phyloP scores from a whole-genome alignment of 2,888 invertebrate species.

The Lasioglossum oenotherae region DNA sequence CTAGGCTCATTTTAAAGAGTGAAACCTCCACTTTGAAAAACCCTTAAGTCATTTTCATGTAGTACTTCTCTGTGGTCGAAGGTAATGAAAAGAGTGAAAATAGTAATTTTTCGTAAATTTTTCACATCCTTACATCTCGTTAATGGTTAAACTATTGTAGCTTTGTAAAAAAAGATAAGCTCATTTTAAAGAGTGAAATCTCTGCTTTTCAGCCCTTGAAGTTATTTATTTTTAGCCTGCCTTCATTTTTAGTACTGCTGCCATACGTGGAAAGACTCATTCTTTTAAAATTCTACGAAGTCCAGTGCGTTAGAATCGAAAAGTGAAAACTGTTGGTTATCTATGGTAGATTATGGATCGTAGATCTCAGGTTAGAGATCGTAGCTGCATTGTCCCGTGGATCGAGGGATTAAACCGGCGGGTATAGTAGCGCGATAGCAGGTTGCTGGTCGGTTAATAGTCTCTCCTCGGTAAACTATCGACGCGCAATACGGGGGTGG shows the following conservation, averaged over 20 bases:
- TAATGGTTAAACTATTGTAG: background rate
- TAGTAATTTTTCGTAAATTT: no score
- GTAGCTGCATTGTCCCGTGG: background rate
- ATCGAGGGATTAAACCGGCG: constrained; percentile 56
- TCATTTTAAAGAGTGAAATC: background rate
- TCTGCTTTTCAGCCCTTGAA: background rate
- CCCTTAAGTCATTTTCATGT: no score
- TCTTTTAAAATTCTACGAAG: fast-evolving
- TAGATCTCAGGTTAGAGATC: background rate
- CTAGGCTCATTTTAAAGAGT: no score
- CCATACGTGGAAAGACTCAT: no score
- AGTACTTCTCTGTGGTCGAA: no score
- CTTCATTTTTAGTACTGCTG: no score
- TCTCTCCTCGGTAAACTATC: constrained; percentile 66
- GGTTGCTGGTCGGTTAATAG: constrained; percentile 68
- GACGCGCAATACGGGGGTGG: constrained; percentile 64
- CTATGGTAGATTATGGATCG: background rate
- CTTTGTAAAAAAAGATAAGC: background rate
- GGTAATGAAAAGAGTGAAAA: no score
- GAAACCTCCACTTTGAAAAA: no score
- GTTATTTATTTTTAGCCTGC: no score
- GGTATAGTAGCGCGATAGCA: constrained; percentile 55
- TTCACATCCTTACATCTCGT: no score
- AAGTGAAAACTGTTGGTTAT: background rate
- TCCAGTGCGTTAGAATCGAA: no score